Base-by-base conservation (phyloP, 2,797 vertebrate species). In the Cetoscarus ocellatus region DNA sequence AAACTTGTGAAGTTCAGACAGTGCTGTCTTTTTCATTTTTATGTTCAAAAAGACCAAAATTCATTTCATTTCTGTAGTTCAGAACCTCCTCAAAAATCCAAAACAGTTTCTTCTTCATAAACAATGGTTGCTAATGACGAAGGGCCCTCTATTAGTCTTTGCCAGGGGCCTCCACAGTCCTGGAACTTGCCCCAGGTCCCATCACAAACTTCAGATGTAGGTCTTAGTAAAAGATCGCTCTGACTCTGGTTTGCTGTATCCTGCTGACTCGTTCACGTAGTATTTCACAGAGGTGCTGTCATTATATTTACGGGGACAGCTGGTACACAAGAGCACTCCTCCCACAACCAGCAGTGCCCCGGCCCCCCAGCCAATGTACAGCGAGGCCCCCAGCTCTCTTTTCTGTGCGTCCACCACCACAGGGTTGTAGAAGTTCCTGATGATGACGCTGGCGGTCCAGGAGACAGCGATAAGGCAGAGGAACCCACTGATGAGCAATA, bases 331-430 rank as follows among this genome's bases (percentile, higher is more conserved):
- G 8, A 94, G 82, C 0, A 40, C 94, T 3, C 98, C 96, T 0
- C 97, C 97, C 0, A 97, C 52, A 44, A 97, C 1, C 67, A 97
- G 86, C 47, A 98, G 90, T 0, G 73, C 91, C 0, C 94, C 88
- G 0, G 96, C 91, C 0, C 94, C 97, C 96, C 97, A 99, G 72
- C 97, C 97, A 1, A 98, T 89, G 70, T 97, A 99, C 17, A 99
- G 91, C 0, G 96, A 95, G 0, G 96, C 91, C 0, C 98, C 97
- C 6, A 98, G 80, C 83, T 98, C 97, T 44, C 96, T 86, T 77
- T 95, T 96, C 79, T 92, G 95, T 1, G 86, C 82, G 0, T 92
- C 92, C 0, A 86, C 10, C 0, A 94, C 12, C 45, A 92, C 0
- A 0, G 94, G 92, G 83, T 91, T 95, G 83, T 95, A 96, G 84